Evolutionary conservation across 2,888 invertebrate species (phyloP).

Genomic region (Calephelis perditalis): DNA sequence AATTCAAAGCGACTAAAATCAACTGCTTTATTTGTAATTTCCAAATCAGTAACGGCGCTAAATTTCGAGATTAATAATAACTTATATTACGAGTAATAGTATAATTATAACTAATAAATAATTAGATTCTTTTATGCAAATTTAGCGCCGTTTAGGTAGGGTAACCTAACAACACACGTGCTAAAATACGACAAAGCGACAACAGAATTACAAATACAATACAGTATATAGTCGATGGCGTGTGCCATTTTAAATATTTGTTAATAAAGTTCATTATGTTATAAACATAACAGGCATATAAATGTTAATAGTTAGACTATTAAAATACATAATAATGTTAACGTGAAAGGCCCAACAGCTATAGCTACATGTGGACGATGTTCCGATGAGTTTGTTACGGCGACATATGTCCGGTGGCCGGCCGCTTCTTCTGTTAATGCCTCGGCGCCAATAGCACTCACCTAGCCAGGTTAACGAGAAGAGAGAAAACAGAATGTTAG

Average conservation of each 20-base stretch:
- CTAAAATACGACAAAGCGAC: slow-evolving; percentile 73
- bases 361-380: slow-evolving; percentile 77
- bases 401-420: slow-evolving; percentile 55
- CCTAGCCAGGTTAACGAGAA: slow-evolving; percentile 87
- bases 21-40: slow-evolving; percentile 13
- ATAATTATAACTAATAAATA: slow-evolving; percentile 31
- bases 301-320: slow-evolving; percentile 79
- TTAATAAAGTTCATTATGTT: slow-evolving; percentile 76
- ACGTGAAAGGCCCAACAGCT: slow-evolving; percentile 76
- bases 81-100: slow-evolving; percentile 31
- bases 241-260: slow-evolving; percentile 69
- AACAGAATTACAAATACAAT: slow-evolving; percentile 69
- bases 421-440: slow-evolving; percentile 70
- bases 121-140: slow-evolving; percentile 33
- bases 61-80: slow-evolving; percentile 38
- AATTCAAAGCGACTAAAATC: slow-evolving; percentile 12
- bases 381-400: slow-evolving; percentile 73
- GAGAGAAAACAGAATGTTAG: slow-evolving; percentile 85
- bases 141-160: slow-evolving; percentile 58
- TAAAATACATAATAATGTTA: slow-evolving; percentile 77
- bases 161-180: slow-evolving; percentile 71
- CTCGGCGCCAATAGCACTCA: slow-evolving; percentile 86
- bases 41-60: slow-evolving; percentile 41
- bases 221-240: slow-evolving; percentile 77
- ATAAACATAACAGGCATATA: slow-evolving; percentile 79